A percentile compares a stretch with the other conserved stretches of the same genome.
These are phyloP conservation scores for Drosophila niveifrons DNA, from an alignment of 2,888 invertebrate genomes.

Conservation along the genomic window DNA sequence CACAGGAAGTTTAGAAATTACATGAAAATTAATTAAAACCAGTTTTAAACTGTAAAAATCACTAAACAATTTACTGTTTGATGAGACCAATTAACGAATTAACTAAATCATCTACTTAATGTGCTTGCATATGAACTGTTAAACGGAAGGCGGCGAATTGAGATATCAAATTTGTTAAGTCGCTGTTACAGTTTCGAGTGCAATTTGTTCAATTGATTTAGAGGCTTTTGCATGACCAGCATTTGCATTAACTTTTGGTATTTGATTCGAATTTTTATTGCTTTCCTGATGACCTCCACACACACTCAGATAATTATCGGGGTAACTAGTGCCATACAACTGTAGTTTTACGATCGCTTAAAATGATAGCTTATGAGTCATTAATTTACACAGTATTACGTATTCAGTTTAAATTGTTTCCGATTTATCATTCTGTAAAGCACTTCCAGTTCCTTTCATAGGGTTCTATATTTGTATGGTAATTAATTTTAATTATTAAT, in stretches of 20 bases:
- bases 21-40: background rate
- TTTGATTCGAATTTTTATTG: constrained; percentile 42
- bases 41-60: constrained; percentile 19
- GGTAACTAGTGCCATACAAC: constrained; percentile 33
- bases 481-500: no score
- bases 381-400: background rate
- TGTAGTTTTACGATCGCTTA: constrained; percentile 23
- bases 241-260: constrained; percentile 61
- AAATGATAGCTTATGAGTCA: constrained; percentile 28
- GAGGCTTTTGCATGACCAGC: constrained; percentile 29
- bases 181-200: constrained; percentile 22
- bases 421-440: background rate
- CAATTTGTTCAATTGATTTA: constrained; percentile 19
- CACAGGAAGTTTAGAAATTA: constrained; percentile 35
- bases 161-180: constrained; percentile 43
- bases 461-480: no score
- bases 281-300: constrained; percentile 62
- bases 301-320: constrained; percentile 39
- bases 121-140: constrained; percentile 13
- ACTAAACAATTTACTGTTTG: constrained; percentile 28
- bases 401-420: constrained; percentile 6
- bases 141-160: constrained; percentile 37
- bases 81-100: constrained; percentile 29
- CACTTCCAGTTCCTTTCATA: no score
- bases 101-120: constrained; percentile 24